phyloP scores from a whole-genome alignment of 2,888 invertebrate species.

The Thera obeliscata region DNA sequence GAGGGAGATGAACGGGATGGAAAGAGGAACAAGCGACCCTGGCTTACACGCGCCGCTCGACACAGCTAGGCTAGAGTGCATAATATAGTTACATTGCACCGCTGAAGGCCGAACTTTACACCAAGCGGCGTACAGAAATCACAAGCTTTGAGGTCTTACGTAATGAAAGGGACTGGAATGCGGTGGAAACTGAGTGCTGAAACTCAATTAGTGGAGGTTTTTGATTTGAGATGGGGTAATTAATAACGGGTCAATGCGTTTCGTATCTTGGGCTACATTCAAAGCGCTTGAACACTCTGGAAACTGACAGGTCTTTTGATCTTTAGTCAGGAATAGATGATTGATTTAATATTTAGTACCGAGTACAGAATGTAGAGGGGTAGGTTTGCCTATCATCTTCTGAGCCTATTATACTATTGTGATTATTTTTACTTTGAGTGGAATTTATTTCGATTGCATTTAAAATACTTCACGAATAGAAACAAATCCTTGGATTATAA shows the following conservation, averaged over 20 bases:
- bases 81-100: slow-evolving; percentile 72
- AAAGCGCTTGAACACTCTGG: no score
- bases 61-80: slow-evolving; percentile 47
- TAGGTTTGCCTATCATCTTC: no score
- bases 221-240: slow-evolving; percentile 1
- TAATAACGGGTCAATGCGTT: not conserved
- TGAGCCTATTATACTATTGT: no score
- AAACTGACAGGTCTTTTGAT: no score
- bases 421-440: no score
- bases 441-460: no score
- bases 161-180: slow-evolving; percentile 73
- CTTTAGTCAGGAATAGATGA: no score
- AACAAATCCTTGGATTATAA: no score
- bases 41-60: slow-evolving; percentile 67
- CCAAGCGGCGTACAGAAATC: slow-evolving; percentile 54
- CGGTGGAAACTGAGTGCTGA: slow-evolving; percentile 40
- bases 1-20: slow-evolving; percentile 41
- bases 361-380: no score
- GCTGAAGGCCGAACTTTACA: slow-evolving; percentile 75
- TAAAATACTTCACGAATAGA: no score
- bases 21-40: slow-evolving; percentile 53
- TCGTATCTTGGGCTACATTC: no score
- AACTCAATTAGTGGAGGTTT: not conserved
- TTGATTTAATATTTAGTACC: no score
- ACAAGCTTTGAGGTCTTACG: slow-evolving; percentile 75